Percentiles rank a stretch among this genome's conserved stretches.
phyloP scores from a whole-genome alignment of 1,140 invertebrate genomes.

The Gryllus bimaculatus region DNA sequence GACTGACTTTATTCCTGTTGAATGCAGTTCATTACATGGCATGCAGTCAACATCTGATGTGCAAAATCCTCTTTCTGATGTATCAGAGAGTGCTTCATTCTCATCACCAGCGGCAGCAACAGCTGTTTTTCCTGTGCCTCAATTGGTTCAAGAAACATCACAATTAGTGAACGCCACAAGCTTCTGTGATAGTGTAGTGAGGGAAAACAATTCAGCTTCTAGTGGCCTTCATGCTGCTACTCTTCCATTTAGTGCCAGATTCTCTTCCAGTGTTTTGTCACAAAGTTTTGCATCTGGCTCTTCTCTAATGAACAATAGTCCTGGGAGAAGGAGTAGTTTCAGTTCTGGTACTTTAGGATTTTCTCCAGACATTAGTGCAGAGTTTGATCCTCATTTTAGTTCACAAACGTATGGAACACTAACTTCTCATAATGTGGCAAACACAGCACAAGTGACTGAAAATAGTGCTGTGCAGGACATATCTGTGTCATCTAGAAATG shows the following conservation, averaged over 20 bases:
- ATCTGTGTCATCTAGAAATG: not conserved
- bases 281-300: not conserved
- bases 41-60: not conserved
- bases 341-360: not conserved
- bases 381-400: not conserved
- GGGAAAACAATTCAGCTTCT: not conserved
- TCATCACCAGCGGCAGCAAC: not conserved
- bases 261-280: not conserved
- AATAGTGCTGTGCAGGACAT: not conserved
- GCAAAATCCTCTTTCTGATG: not conserved
- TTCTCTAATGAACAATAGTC: not conserved
- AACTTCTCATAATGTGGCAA: not conserved
- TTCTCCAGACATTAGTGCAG: not conserved
- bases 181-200: not conserved
- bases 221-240: not conserved
- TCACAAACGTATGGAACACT: too few relatives aligned
- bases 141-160: not conserved
- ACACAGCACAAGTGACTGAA: not conserved
- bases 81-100: not conserved
- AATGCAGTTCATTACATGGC: not conserved
- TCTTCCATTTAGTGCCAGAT: not conserved
- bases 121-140: not conserved
- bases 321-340: not conserved
- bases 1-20: not conserved
- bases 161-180: not conserved